These are phyloP conservation scores for Picathartes gymnocephalus DNA, from an alignment of 2,113 vertebrate genomes.

Conservation along the genomic window DNA sequence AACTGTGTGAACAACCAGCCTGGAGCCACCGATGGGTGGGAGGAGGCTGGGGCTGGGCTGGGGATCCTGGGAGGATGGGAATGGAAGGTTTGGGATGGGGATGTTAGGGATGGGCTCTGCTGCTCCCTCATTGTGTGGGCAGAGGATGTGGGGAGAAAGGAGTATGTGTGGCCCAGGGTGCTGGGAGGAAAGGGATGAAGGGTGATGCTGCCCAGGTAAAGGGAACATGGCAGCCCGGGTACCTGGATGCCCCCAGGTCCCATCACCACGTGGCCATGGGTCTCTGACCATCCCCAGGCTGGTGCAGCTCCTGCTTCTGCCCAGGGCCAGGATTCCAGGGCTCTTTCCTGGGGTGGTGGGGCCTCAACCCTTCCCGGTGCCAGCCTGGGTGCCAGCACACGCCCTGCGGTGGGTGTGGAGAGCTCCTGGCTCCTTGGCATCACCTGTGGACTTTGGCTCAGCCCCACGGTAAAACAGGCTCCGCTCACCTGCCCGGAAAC, in stretches of 20 bases:
- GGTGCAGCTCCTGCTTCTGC: background rate
- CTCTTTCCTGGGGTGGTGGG: rapidly evolving
- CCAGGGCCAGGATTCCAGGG: background rate
- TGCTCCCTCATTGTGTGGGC: background rate
- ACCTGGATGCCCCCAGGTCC: background rate
- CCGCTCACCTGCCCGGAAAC: background rate
- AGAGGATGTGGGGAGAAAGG: background rate
- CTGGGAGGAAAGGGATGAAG: background rate
- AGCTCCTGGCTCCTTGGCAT: background rate
- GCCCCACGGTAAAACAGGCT: background rate
- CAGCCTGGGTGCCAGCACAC: background rate
- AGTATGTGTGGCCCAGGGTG: rapidly evolving
- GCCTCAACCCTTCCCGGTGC: background rate
- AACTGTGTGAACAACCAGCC: slow-evolving; percentile 67
- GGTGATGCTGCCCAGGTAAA: background rate
- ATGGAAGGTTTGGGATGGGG: background rate
- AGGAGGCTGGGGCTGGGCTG: background rate
- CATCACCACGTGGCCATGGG: rapidly evolving
- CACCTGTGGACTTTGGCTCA: slow-evolving; percentile 50
- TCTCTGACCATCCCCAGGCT: background rate
- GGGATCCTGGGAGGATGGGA: background rate
- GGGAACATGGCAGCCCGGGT: rapidly evolving
- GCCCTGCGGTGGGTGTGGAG: background rate
- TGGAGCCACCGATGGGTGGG: background rate
- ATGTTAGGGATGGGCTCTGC: background rate